Evolutionary conservation across 2,113 vertebrate genomes (phyloP).

Genomic region (human (Homo sapiens)): GRCh38 chr2:145977501-145978000

Average conservation of each 20-base stretch:
- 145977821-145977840: neutral
- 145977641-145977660: neutral
- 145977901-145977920: neutral
- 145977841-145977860: neutral
- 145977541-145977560: conserved; percentile 38
- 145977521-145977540: conserved; percentile 4
- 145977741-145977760: neutral
- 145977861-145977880: neutral
- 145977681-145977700: neutral
- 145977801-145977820: neutral
- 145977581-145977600: conserved; percentile 9
- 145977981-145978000: conserved; percentile 24
- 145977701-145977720: neutral
- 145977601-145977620: neutral
- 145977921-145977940: neutral
- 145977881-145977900: neutral
- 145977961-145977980: neutral
- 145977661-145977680: neutral
- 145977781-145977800: neutral
- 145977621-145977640: conserved; percentile 2
- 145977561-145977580: neutral
- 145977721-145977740: neutral
- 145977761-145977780: conserved; percentile 29
- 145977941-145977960: neutral
- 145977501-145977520: neutral